A percentile compares a stretch with the other conserved stretches of the same genome.
phyloP scores from a whole-genome alignment of 2,797 vertebrate species.

The Bradypodion ventrale region DNA sequence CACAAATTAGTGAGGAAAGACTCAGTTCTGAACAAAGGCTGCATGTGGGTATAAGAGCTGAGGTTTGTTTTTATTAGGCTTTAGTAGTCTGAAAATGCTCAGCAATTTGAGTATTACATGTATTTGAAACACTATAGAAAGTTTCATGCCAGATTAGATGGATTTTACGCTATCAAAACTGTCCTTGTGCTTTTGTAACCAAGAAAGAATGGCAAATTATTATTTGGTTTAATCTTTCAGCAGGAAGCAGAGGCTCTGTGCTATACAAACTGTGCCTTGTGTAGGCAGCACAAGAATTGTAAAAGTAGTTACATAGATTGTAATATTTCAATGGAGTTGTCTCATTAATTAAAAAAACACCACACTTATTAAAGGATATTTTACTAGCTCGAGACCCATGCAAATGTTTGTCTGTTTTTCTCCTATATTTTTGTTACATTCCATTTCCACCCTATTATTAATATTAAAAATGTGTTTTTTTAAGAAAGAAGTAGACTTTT shows the following conservation, averaged over 20 bases:
- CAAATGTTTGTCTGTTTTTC: neutral
- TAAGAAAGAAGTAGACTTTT: neutral
- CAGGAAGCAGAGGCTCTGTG: neutral
- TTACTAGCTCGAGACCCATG: neutral
- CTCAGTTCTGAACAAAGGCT: neutral
- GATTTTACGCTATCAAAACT: conserved; percentile 12
- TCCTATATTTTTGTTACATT: neutral
- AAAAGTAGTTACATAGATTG: conserved; percentile 1
- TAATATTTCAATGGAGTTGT: neutral
- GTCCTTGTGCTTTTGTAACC: conserved; percentile 26
- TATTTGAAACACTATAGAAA: conserved; percentile 15
- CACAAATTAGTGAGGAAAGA: conserved; percentile 25
- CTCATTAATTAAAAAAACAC: neutral
- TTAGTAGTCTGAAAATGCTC: conserved; percentile 13
- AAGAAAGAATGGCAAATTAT: neutral
- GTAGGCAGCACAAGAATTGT: neutral
- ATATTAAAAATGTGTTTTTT: neutral
- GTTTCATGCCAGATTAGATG: neutral
- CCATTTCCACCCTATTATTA: too few relatives aligned
- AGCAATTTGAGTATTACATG: conserved; percentile 30
- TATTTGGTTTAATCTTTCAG: neutral
- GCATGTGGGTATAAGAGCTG: neutral
- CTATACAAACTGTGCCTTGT: conserved; percentile 13
- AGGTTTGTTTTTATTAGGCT: conserved; percentile 8
- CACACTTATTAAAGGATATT: neutral